Conservation (phyloP, 2,797 vertebrate genomes). For the Macropodus opercularis region DNA sequence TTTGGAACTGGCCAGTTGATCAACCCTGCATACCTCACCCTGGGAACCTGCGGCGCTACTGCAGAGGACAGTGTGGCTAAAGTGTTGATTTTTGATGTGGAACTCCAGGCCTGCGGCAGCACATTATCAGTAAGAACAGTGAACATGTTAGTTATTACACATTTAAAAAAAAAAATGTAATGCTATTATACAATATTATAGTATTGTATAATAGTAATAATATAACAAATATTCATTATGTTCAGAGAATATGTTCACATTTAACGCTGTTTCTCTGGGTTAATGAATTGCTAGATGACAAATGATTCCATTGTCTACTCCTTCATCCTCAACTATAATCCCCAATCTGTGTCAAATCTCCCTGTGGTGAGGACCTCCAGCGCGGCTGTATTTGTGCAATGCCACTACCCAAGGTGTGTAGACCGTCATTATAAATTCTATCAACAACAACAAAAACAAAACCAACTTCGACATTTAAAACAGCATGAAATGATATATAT, state of each 20-base stretch:
- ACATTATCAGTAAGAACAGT: slow-evolving; percentile 43
- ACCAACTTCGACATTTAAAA: neutral
- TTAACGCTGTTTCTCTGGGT: slow-evolving; percentile 7
- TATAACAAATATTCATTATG: neutral
- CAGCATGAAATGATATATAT: neutral
- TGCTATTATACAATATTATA: too few relatives aligned
- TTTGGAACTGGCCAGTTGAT: slow-evolving; percentile 70
- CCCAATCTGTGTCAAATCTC: neutral
- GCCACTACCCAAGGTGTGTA: slow-evolving; percentile 77
- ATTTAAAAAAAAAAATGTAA: too few relatives aligned
- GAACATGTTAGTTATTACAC: neutral
- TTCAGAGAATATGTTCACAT: neutral
- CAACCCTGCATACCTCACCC: slow-evolving; percentile 49
- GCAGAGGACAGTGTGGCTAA: slow-evolving; percentile 41
- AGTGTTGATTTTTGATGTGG: slow-evolving; percentile 64
- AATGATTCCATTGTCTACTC: slow-evolving; percentile 63
- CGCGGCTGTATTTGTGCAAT: slow-evolving; percentile 68
- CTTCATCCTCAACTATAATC: slow-evolving; percentile 66
- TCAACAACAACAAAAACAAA: neutral
- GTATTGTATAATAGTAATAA: too few relatives aligned
- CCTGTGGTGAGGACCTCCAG: slow-evolving; percentile 63
- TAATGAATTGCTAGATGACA: slow-evolving; percentile 59
- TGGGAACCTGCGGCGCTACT: slow-evolving; percentile 59
- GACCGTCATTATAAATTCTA: neutral
- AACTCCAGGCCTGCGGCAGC: slow-evolving; percentile 70